Evolutionary conservation across 2,113 vertebrate genomes (phyloP), one percentile per base, ranked within the genome.

Genomic region (Callithrix jacchus): DNA sequence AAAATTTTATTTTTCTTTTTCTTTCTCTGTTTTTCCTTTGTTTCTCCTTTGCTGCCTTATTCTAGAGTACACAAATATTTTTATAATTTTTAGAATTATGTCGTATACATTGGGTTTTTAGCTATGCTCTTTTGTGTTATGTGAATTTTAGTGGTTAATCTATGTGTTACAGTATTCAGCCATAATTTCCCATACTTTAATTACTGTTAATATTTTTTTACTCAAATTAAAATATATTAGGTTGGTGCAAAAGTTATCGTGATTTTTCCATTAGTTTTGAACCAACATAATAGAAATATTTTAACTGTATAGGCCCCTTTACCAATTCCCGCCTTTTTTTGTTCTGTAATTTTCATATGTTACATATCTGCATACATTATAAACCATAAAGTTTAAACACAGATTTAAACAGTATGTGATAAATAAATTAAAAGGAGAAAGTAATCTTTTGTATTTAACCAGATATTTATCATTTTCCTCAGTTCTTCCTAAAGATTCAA

Each of bases 131-230:
- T 92, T 71, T 58, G 52, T 56, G 49, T 42, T 47, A 40, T 76
- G 42, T 52, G 20, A 68, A 30, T 89, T n/a, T 66, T 93, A 66
- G 52, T 32, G 13, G 4, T 87, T 96, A 37, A 27, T 56, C 2
- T 40, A 68, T 16, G 27, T 17, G 16, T 91, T 84, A 64, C 5
- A 91, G 37, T 93, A 40, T 68, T 37, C 6, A 95, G 54, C 14
- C 27, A 61, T 93, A 81, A 54, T 16, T 94, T 91, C 94, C 80
- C 5, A 73, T 11, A 64, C 27, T 82, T 94, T 82, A 95, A 14
- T 45, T 79, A 54, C 11, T 35, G 35, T 77, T 92, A 82, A 89
- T 95, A 76, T 68, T 90, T 8, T 89, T 37, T 89, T 81, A 56
- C 6, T 85, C 45, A 45, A 91, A 87, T 23, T n/a, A 87, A 91